Base-by-base conservation (phyloP, 2,888 invertebrate species). In the Nematopogon swammerdamellus region DNA sequence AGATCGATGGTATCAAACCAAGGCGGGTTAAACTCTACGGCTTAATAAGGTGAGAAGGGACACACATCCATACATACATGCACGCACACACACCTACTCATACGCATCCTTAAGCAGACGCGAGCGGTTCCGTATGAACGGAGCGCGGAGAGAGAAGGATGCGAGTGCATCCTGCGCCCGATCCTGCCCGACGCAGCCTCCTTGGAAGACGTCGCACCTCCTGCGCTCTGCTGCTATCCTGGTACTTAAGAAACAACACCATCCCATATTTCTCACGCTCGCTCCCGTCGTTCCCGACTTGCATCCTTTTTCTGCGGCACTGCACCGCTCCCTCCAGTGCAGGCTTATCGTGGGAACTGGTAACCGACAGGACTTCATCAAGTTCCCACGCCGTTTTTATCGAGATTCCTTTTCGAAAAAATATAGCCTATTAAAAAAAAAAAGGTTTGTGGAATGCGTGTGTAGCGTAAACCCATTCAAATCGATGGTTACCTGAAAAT, bases 261-360 rank as follows among this genome's bases (percentile, higher is more conserved):
- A 67, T 68, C 73, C 73, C 72, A 67, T 73, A 70, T 71, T 77
- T 77, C 76, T 75, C 76, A 77, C 77, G 77, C 63, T 75, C 67
- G 67, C 67, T 65, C 69, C 67, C 66, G 62, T 59, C 63, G 61
- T 63, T 54, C 50, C 57, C 4, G 36, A 36, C 36, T 25, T 36
- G 62, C 58, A 55, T 72, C 71, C 58, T 64, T 64, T 57, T 72
- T 63, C 63, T 59, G 58, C 65, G 62, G 66, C 67, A 68, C 58
- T 47, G 61, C 46, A 47, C 68, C 55, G 48, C 60, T 72, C 64
- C 51, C 64, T 64, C 71, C 19, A 55, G 54, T 57, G 56, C 11
- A 58, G 55, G 46, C 57, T 49, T 55, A 61, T 58, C 56, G 60
- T 67, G 66, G 58, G 66, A 68, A 63, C 54, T 14, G 6, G 11